A percentile compares a stretch with the other conserved stretches of the same genome.
phyloP scores from a whole-genome alignment of 2,113 vertebrate genomes.

The Himantopus leucocephalus region DNA sequence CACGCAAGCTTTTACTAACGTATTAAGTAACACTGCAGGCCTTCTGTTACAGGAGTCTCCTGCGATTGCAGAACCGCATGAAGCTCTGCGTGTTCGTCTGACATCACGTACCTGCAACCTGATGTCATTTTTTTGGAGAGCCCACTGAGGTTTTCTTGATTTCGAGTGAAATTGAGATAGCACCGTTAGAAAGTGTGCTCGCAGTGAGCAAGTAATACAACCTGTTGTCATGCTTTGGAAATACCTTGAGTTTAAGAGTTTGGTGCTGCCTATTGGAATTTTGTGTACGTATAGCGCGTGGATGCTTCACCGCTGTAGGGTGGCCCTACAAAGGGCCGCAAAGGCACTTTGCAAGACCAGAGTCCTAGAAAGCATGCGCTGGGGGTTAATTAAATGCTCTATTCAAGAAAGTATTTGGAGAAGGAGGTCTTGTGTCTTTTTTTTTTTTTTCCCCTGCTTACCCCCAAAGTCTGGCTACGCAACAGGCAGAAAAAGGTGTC shows the following conservation, averaged over 20 bases:
- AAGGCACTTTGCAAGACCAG: neutral
- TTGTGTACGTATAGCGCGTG: rapidly evolving
- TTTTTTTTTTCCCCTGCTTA: rapidly evolving
- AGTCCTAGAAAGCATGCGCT: neutral
- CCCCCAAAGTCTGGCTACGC: rapidly evolving
- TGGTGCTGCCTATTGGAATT: neutral
- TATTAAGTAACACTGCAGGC: neutral
- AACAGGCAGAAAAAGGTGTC: neutral
- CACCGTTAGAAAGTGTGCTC: neutral
- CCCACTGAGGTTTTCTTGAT: neutral
- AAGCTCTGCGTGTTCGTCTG: neutral
- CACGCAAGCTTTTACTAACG: neutral
- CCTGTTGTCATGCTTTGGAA: neutral
- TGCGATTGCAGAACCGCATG: neutral
- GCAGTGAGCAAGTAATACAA: neutral
- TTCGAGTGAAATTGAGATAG: neutral
- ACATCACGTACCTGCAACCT: neutral
- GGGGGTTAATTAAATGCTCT: neutral
- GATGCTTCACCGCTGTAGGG: neutral
- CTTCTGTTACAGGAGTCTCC: neutral
- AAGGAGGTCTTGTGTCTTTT: neutral
- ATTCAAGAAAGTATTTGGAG: neutral
- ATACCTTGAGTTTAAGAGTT: neutral
- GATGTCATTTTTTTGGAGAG: neutral
- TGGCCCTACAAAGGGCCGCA: neutral